These are phyloP conservation scores for Noctuana brunneofusca DNA, from an alignment of 2,888 invertebrate genomes.

Conservation along the genomic window DNA sequence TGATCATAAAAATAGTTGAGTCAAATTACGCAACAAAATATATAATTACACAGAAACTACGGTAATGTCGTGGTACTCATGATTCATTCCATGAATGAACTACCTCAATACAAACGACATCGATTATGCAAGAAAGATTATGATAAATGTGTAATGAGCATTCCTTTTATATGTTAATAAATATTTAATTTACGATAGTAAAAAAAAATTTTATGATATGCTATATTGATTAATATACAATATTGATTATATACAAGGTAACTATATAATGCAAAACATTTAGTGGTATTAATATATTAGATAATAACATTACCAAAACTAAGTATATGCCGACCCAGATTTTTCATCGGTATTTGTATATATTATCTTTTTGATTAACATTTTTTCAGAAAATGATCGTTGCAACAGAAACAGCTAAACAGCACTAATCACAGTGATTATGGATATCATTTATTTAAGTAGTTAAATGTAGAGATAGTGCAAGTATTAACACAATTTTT, in stretches of 20 bases:
- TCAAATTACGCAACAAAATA: neutral
- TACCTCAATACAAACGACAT: neutral
- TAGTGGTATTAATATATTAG: too few relatives aligned
- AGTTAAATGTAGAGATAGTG: constrained; percentile 6
- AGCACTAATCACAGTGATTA: constrained; percentile 2
- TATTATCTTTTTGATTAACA: neutral
- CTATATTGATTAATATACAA: too few relatives aligned
- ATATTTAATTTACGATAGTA: neutral
- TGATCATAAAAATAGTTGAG: constrained; percentile 28
- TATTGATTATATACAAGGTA: too few relatives aligned
- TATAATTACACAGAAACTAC: neutral
- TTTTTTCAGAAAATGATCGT: neutral
- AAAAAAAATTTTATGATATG: neutral
- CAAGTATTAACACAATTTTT: constrained; percentile 22
- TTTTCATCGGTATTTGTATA: too few relatives aligned
- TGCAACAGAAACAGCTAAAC: neutral
- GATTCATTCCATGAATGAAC: constrained; percentile 8
- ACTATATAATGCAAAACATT: too few relatives aligned
- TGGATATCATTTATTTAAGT: constrained; percentile 1
- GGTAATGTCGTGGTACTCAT: neutral
- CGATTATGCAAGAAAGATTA: constrained; percentile 6
- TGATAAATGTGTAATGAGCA: constrained; percentile 14
- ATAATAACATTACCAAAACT: too few relatives aligned
- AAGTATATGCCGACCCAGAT: too few relatives aligned
- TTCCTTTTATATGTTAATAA: constrained; percentile 6